Conservation (phyloP, 2,797 vertebrate species). For the Myripristis jacobus region DNA sequence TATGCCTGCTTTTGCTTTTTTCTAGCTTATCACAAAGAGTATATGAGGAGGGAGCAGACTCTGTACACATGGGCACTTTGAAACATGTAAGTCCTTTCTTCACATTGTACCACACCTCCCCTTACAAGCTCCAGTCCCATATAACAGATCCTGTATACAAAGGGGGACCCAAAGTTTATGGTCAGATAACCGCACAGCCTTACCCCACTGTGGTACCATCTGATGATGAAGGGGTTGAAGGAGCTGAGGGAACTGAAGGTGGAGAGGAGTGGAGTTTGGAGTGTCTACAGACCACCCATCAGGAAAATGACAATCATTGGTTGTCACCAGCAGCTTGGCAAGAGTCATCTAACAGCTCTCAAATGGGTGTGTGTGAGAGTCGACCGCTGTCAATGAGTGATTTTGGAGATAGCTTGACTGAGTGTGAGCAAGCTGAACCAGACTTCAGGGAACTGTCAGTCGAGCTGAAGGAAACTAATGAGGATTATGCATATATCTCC, state of each 20-base stretch:
- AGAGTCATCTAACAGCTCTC: constrained; percentile 45
- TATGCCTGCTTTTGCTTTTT: constrained; percentile 28
- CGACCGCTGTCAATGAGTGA: constrained; percentile 72
- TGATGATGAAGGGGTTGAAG: constrained; percentile 57
- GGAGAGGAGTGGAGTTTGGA: constrained; percentile 74
- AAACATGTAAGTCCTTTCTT: constrained; percentile 87
- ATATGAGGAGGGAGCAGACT: constrained; percentile 74
- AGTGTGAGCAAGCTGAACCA: constrained; percentile 79
- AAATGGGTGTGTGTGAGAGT: constrained; percentile 62
- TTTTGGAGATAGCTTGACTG: constrained; percentile 80
- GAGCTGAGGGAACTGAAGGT: constrained; percentile 64
- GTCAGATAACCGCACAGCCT: constrained; percentile 35
- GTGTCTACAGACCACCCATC: constrained; percentile 59
- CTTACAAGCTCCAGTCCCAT: constrained; percentile 79
- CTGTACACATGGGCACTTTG: constrained; percentile 68
- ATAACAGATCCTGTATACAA: constrained; percentile 73
- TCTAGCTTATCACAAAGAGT: constrained; percentile 73
- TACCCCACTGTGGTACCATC: constrained; percentile 51
- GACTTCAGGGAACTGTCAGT: constrained; percentile 77
- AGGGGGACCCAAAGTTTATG: constrained; percentile 57
- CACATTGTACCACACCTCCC: constrained; percentile 80
- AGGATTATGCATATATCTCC: constrained; percentile 40
- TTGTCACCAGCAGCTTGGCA: constrained; percentile 45
- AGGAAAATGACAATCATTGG: constrained; percentile 37
- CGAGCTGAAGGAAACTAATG: constrained; percentile 67